These are phyloP conservation scores for Falco punctatus DNA, from an alignment of 2,113 vertebrate genomes.

Conservation along the genomic window DNA sequence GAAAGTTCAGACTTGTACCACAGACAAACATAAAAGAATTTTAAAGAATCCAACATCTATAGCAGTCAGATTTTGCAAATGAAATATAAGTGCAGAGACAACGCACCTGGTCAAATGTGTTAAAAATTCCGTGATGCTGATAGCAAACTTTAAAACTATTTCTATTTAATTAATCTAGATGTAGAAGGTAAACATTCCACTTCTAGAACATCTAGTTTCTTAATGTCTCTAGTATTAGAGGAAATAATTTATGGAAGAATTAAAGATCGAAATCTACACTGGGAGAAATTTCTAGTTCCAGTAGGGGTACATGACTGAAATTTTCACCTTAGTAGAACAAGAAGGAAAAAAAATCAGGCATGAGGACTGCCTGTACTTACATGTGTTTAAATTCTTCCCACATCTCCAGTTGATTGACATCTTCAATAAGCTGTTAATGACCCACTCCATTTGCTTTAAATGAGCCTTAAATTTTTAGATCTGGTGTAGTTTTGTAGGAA, in stretches of 20 bases:
- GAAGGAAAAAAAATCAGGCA: not conserved
- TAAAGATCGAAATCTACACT: not conserved
- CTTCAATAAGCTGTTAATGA: slow-evolving; percentile 70
- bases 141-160: not conserved
- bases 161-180: not conserved
- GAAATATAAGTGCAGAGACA: not conserved
- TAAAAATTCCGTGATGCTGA: not conserved
- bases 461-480: slow-evolving; percentile 58
- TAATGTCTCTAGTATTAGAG: not conserved
- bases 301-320: not conserved
- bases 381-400: slow-evolving; percentile 58
- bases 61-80: not conserved
- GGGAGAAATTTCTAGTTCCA: not conserved
- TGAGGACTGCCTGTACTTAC: not conserved
- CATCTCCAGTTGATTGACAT: slow-evolving; percentile 55
- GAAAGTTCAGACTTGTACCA: not conserved
- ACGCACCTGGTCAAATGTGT: not conserved
- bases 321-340: not conserved
- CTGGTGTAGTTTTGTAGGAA: slow-evolving; percentile 58
- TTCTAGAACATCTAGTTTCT: not conserved
- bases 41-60: not conserved
- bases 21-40: not conserved
- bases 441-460: slow-evolving; percentile 68
- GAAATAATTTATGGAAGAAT: not conserved
- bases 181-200: not conserved